Conservation (phyloP, 2,888 invertebrate species). For the Eurytoma adleriae region DNA sequence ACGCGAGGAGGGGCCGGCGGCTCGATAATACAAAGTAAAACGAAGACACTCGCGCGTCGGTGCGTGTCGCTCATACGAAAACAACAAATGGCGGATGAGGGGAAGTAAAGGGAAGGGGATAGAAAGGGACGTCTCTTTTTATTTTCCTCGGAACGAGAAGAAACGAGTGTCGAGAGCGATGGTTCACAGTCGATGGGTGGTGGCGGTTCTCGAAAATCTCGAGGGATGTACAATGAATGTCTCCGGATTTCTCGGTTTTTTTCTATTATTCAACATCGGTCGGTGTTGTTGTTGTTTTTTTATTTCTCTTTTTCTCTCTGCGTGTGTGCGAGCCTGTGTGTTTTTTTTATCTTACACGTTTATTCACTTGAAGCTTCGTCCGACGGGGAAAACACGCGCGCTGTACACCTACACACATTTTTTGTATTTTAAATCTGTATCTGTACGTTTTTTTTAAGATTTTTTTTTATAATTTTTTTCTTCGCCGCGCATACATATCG, state of each 20-base stretch:
- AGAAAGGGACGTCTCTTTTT: constrained; percentile 9
- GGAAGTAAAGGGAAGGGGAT: too few relatives aligned
- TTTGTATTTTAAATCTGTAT: constrained; percentile 24
- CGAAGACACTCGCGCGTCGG: constrained; percentile 36
- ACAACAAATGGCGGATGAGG: constrained; percentile 41
- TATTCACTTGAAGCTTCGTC: constrained; percentile 42
- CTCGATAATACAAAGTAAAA: constrained; percentile 28
- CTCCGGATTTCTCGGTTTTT: constrained; percentile 3
- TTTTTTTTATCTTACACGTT: constrained; percentile 21
- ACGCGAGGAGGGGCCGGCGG: constrained; percentile 37
- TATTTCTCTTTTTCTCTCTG: constrained; percentile 19
- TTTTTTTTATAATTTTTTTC: constrained; percentile 28
- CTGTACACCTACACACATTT: constrained; percentile 35
- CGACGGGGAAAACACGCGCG: constrained; percentile 27
- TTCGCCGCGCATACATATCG: not conserved
- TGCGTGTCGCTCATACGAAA: constrained; percentile 41
- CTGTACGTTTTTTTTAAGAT: constrained; percentile 8
- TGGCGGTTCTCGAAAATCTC: constrained; percentile 46
- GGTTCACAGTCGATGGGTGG: constrained; percentile 49
- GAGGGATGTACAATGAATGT: constrained; percentile 36
- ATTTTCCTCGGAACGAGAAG: constrained; percentile 12
- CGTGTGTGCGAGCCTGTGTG: constrained; percentile 6
- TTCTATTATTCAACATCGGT: not conserved
- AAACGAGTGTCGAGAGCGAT: constrained; percentile 7
- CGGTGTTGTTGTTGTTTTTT: constrained; percentile 3